Base-by-base conservation (phyloP, 2,888 invertebrate genomes). In the Idaea dimidiata region DNA sequence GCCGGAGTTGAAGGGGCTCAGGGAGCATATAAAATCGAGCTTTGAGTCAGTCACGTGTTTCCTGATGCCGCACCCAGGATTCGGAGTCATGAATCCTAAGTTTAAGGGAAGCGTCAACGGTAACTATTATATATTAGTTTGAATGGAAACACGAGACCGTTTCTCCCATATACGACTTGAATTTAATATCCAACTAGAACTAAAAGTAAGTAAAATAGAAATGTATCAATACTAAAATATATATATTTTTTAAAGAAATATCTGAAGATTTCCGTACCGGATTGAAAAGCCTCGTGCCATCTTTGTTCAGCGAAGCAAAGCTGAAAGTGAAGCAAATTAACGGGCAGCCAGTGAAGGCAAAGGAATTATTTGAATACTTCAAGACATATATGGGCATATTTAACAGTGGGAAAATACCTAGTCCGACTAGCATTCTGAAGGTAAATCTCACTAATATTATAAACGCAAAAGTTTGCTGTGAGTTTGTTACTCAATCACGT, bases 11-110 rank as follows among this genome's bases (percentile, higher is more conserved):
- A 56, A 18, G 18, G 18, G 18, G 0, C 56, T 56, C 56, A 8
- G 56, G 14, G 10, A 17, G 10, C 56, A 56, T 10, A 17, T 56
- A 17, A 56, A 18, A 18, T 16, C 17, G 6, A 56, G 56, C 18
- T 56, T 56, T 18, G 56, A 56, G 3, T 14, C 14, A 16, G 17
- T 56, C 8, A 56, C 17, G 17, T 56, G 56, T 17, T 56, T 56
- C 56, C 56, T 56, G 18, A 56, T 56, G 56, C 56, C 56, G 4
- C 16, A 17, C 18, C 56, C 56, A 14, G 56, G 56, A 3, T 17
- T 17, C 17, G 56, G 31, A 58, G 16, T 56, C 8, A 17, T 17
- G 17, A 18, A 56, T 1, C 56, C 17, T 14, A 56, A 18, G 16
- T 56, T 17, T 18, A 17, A 17, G 8, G 56, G 56, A 17, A 18